phyloP scores from a whole-genome alignment of 1,140 invertebrate species.

The Drosophila burlai region DNA sequence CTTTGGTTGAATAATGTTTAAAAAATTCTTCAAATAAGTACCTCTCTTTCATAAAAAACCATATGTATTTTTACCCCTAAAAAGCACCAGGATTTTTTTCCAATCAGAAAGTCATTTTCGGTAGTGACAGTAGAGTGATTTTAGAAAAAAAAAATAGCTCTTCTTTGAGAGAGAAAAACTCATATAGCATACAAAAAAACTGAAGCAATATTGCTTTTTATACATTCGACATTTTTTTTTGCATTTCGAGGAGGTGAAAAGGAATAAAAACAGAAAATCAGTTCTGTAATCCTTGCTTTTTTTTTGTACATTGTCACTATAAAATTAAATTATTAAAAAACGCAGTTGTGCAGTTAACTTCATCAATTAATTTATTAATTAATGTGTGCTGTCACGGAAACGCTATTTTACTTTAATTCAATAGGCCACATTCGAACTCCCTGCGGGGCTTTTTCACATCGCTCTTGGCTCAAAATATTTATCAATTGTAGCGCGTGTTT shows the following conservation, averaged over 20 bases:
- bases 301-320: background rate
- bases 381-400: too few species aligned
- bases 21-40: background rate
- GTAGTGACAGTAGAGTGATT: background rate
- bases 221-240: background rate
- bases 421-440: background rate
- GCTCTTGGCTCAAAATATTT: conserved; percentile 39
- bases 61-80: background rate
- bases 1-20: background rate
- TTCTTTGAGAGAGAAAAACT: background rate
- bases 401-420: background rate
- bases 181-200: background rate
- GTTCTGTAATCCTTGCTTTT: background rate
- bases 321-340: background rate
- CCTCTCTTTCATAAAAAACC: background rate
- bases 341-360: background rate
- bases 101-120: background rate
- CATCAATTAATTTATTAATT: too few species aligned
- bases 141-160: too few species aligned
- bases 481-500: conserved; percentile 65
- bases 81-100: background rate
- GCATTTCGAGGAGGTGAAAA: background rate
- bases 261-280: background rate
- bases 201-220: background rate
- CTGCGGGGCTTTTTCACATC: background rate